A percentile compares a stretch with the other conserved stretches of the same genome.
Evolutionary conservation across 2,888 invertebrate genomes (phyloP).

Genomic region (Lycia hirtaria): DNA sequence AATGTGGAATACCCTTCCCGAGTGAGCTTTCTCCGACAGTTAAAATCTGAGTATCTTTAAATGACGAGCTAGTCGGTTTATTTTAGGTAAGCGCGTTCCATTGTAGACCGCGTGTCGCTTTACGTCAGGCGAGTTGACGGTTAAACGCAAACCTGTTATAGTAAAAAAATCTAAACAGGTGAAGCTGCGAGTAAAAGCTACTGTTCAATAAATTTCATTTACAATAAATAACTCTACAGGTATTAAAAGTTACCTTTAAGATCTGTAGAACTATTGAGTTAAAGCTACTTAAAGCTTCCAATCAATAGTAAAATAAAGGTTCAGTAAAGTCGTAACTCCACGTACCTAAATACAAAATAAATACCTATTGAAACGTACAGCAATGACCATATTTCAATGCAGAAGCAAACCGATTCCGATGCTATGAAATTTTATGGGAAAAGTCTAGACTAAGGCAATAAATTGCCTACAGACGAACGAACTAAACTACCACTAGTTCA

Average conservation of each 20-base stretch:
- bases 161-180: too few species aligned
- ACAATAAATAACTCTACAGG: neutral
- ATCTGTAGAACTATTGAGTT: neutral
- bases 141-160: too few species aligned
- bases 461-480: slow-evolving; percentile 36
- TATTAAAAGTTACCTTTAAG: too few species aligned
- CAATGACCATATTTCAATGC: slow-evolving; percentile 34
- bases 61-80: too few species aligned
- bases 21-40: too few species aligned
- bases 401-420: slow-evolving; percentile 35
- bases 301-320: neutral
- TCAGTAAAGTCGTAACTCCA: neutral
- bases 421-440: slow-evolving; percentile 49
- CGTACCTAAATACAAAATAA: slow-evolving; percentile 9
- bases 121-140: too few species aligned
- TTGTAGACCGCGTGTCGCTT: too few species aligned
- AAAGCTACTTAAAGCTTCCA: neutral
- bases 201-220: too few species aligned
- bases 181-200: too few species aligned
- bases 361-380: slow-evolving; percentile 22
- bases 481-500: slow-evolving; percentile 20
- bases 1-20: too few species aligned
- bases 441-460: slow-evolving; percentile 51
- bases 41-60: too few species aligned
- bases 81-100: too few species aligned